phyloP scores from a whole-genome alignment of 2,113 vertebrate species.

The Mustelus asterias region DNA sequence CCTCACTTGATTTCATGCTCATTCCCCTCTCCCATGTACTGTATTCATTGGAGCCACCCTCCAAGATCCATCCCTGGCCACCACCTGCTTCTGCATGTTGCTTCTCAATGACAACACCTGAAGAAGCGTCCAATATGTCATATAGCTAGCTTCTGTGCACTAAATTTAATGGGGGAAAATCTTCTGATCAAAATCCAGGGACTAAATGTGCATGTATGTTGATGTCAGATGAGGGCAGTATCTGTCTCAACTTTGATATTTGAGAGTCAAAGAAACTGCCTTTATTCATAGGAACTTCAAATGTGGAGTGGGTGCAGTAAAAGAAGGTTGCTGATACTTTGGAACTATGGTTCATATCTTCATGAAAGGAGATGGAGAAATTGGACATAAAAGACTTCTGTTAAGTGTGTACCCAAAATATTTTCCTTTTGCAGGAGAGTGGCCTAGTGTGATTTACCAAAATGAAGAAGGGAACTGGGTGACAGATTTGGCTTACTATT shows the following conservation, averaged over 20 bases:
- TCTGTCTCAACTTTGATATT: background rate
- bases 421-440: constrained; percentile 51
- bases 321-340: background rate
- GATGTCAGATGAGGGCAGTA: background rate
- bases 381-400: background rate
- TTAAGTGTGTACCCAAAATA: background rate
- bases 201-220: background rate
- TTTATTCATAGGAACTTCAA: background rate
- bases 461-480: constrained; percentile 94
- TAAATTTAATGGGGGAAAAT: background rate
- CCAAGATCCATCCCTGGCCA: too few species aligned
- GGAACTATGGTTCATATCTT: background rate
- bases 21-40: too few species aligned
- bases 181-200: background rate
- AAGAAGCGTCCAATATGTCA: background rate
- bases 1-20: too few species aligned
- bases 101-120: too few species aligned
- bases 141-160: background rate
- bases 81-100: too few species aligned
- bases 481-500: constrained; percentile 90
- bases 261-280: background rate
- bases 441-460: constrained; percentile 75
- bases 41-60: too few species aligned
- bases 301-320: background rate
- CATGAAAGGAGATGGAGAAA: background rate